phyloP scores from a whole-genome alignment of 2,888 invertebrate genomes.

The Leptothorax acervorum region DNA sequence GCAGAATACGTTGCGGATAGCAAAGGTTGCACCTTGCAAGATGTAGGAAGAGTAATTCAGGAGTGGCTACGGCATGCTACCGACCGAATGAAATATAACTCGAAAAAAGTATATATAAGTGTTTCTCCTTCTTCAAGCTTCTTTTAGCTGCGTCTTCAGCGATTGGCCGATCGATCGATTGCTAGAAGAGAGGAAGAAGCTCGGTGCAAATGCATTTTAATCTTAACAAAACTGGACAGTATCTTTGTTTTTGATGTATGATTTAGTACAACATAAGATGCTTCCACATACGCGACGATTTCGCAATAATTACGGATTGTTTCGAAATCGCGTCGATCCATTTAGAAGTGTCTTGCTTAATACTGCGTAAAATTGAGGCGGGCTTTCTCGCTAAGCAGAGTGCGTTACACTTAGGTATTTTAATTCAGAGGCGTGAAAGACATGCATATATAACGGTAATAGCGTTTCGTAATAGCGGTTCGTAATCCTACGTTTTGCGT shows the following conservation, averaged over 20 bases:
- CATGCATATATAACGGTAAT: neutral
- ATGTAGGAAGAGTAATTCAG: too few relatives aligned
- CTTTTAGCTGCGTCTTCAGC: too few relatives aligned
- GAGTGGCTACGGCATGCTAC: too few relatives aligned
- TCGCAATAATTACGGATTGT: neutral
- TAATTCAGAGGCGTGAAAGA: neutral
- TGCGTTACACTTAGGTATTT: neutral
- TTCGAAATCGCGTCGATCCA: neutral
- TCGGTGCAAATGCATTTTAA: neutral
- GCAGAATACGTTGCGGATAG: too few relatives aligned
- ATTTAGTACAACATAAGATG: neutral
- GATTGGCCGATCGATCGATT: neutral
- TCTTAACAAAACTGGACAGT: neutral
- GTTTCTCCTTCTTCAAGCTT: too few relatives aligned
- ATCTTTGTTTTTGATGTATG: too few relatives aligned
- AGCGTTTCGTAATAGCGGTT: neutral
- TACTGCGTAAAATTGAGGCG: constrained; percentile 42
- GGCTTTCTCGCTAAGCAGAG: neutral
- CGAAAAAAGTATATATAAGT: too few relatives aligned
- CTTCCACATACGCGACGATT: neutral
- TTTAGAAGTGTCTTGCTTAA: neutral
- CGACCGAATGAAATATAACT: too few relatives aligned
- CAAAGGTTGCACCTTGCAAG: too few relatives aligned
- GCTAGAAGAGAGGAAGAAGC: neutral
- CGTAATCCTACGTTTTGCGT: neutral